phyloP scores from a whole-genome alignment of 2,888 invertebrate species.

The Tetragonula carbonaria region DNA sequence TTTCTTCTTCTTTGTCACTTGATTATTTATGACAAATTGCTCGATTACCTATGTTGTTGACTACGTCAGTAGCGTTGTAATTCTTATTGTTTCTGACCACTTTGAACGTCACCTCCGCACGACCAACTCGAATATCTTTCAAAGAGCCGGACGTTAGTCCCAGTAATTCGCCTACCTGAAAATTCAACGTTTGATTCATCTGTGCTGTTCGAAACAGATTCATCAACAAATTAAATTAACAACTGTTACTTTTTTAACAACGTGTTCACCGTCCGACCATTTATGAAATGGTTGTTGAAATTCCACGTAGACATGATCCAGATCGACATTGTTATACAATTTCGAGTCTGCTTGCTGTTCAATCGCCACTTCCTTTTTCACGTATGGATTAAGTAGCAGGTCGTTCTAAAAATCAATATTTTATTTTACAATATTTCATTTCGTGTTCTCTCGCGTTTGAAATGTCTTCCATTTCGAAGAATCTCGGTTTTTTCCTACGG shows the following conservation, averaged over 20 bases:
- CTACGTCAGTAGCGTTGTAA: constrained; percentile 89
- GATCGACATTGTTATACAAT: constrained; percentile 86
- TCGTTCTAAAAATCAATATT: constrained; percentile 53
- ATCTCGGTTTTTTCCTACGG: neutral
- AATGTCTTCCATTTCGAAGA: neutral
- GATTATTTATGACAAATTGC: too few species aligned
- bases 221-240: too few species aligned
- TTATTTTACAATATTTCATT: neutral
- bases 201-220: too few species aligned
- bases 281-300: constrained; percentile 87
- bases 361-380: constrained; percentile 73
- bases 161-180: constrained; percentile 84
- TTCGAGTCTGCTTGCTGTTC: constrained; percentile 23
- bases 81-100: constrained; percentile 88
- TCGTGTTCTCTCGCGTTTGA: too few species aligned
- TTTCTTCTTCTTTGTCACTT: neutral
- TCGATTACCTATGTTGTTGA: constrained; percentile 87
- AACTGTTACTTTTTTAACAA: constrained; percentile 85
- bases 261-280: constrained; percentile 90
- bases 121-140: constrained; percentile 89
- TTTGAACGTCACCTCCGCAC: constrained; percentile 91
- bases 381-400: constrained; percentile 60
- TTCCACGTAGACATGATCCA: constrained; percentile 91
- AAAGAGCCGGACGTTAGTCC: constrained; percentile 88
- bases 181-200: neutral